A percentile compares a stretch with the other conserved stretches of the same genome.
Conservation (phyloP, 1,140 invertebrate species). For the Cherax destructor region DNA sequence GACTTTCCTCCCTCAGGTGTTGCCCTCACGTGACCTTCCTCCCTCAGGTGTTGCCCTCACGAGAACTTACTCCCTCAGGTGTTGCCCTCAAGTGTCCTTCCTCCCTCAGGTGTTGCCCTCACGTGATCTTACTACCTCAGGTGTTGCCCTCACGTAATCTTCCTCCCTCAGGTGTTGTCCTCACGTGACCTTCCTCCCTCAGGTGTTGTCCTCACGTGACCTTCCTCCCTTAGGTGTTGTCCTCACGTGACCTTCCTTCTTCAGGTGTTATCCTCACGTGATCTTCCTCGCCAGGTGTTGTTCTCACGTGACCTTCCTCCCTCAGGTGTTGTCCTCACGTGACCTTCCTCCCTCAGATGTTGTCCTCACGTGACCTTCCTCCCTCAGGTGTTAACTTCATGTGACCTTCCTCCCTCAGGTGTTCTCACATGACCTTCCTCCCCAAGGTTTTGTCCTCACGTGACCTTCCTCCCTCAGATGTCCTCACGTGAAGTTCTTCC, state of each 20-base stretch:
- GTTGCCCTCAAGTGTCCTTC: no score
- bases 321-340: no score
- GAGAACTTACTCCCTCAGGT: no score
- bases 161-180: not conserved
- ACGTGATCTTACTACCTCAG: not conserved
- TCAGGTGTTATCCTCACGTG: not conserved
- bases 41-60: conserved; percentile 72
- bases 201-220: no score
- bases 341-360: no score
- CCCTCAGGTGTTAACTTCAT: not conserved
- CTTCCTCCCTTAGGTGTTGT: not conserved
- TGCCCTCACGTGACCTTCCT: conserved; percentile 73
- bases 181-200: not conserved
- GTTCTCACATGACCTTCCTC: not conserved
- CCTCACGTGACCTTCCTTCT: not conserved
- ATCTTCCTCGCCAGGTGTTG: not conserved
- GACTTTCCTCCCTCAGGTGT: conserved; percentile 82
- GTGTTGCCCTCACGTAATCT: not conserved
- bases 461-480: conserved; percentile 80
- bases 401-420: not conserved
- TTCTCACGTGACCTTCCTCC: no score
- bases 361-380: not conserved
- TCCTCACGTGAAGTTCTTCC: no score
- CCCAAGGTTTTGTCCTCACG: not conserved
- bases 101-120: no score